These are phyloP conservation scores for Caenorhabditis sp. DNA, from an alignment of 2,888 invertebrate genomes.

Conservation along the genomic window DNA sequence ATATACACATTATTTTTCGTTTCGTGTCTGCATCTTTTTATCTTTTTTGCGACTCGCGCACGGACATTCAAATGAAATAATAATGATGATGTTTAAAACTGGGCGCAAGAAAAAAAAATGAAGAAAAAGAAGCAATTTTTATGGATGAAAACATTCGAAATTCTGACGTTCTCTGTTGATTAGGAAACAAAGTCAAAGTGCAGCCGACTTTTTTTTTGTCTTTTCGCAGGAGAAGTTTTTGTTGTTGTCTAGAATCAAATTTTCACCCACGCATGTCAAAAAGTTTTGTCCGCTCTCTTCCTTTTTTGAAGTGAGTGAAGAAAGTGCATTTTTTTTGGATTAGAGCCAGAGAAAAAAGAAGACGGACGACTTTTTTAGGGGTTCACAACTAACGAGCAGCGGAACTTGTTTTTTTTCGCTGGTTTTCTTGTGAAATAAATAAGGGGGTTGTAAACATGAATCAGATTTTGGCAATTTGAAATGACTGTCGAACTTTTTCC, in stretches of 20 bases:
- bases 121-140: not conserved
- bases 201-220: no score
- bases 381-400: not conserved
- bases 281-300: not conserved
- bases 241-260: no score
- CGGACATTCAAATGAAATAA: not conserved
- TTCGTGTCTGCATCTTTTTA: not conserved
- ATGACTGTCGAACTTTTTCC: no score
- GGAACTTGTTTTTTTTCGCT: not conserved
- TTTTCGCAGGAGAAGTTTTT: no score
- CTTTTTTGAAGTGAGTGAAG: not conserved
- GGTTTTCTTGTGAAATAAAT: not conserved
- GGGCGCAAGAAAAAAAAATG: not conserved
- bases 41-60: not conserved
- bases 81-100: not conserved
- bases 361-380: not conserved
- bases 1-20: not conserved
- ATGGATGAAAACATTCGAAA: not conserved
- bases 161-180: not conserved
- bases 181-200: not conserved
- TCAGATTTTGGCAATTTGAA: no score
- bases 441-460: no score
- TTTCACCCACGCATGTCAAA: no score
- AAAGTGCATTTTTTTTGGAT: constrained; percentile 1
- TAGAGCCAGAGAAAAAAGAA: not conserved